phyloP scores from a whole-genome alignment of 2,797 vertebrate species.

The Ataeniobius toweri region DNA sequence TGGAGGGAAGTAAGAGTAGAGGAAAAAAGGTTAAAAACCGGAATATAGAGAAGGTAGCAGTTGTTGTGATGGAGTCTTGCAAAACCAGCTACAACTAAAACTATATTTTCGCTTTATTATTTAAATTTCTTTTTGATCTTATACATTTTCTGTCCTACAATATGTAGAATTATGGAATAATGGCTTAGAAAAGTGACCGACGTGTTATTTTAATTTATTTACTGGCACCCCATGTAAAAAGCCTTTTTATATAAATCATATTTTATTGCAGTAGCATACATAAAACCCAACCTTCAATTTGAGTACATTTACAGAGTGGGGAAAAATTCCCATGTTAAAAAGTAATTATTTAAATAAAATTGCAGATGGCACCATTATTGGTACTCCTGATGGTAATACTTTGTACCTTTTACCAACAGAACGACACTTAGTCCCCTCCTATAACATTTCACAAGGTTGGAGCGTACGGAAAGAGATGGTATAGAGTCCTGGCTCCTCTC shows the following conservation, averaged over 20 bases:
- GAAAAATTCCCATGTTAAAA: neutral
- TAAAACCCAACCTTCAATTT: neutral
- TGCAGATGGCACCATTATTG: neutral
- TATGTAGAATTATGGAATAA: neutral
- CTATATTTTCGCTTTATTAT: neutral
- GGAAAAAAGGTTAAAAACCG: conserved; percentile 26
- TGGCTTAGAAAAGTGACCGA: neutral
- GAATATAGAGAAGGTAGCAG: conserved; percentile 28
- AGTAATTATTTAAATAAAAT: neutral
- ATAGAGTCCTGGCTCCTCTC: neutral
- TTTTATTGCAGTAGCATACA: neutral
- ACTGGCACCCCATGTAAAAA: neutral
- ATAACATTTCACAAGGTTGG: neutral
- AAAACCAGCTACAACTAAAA: neutral
- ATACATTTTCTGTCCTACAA: neutral
- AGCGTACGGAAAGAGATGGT: neutral
- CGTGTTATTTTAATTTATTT: neutral
- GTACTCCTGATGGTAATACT: neutral
- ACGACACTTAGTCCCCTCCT: neutral
- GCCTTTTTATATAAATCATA: neutral
- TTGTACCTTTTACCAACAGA: neutral
- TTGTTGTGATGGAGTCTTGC: conserved; percentile 3
- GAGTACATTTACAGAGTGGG: neutral
- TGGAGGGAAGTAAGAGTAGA: conserved; percentile 38
- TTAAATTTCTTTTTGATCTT: neutral